A percentile compares a stretch with the other conserved stretches of the same genome.
These are phyloP conservation scores for Trissonchulus latispiculum DNA, from an alignment of 2,888 invertebrate genomes.

Conservation along the genomic window DNA sequence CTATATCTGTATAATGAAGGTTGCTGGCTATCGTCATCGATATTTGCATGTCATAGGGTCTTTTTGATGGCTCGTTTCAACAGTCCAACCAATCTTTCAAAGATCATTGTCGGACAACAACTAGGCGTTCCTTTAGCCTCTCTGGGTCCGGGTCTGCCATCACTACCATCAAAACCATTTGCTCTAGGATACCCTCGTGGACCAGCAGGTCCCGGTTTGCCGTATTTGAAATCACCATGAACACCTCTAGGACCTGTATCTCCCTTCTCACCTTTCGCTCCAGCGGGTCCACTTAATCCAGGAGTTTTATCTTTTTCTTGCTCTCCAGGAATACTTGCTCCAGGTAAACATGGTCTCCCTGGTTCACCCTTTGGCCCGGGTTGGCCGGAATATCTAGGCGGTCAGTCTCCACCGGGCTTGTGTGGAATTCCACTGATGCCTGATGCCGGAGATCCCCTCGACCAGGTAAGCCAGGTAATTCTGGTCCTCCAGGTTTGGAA, in stretches of 20 bases:
- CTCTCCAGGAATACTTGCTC: slow-evolving; percentile 38
- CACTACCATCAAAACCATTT: slow-evolving; percentile 61
- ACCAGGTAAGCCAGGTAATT: slow-evolving; percentile 33
- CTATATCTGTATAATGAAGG: no score
- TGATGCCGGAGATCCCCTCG: slow-evolving; percentile 24
- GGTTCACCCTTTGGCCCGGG: slow-evolving; percentile 36
- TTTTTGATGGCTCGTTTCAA: no score
- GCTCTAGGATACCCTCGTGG: slow-evolving; percentile 48
- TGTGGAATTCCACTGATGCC: slow-evolving; percentile 28
- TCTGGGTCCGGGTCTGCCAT: slow-evolving; percentile 57
- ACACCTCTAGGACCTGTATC: slow-evolving; percentile 29
- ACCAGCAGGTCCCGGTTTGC: slow-evolving; percentile 44
- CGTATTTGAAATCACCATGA: slow-evolving; percentile 44
- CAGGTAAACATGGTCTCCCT: slow-evolving; percentile 41
- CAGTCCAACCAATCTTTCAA: no score
- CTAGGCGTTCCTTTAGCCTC: not conserved
- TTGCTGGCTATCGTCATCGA: no score
- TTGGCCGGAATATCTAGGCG: slow-evolving; percentile 33
- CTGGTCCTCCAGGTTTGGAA: slow-evolving; percentile 30
- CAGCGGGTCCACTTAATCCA: slow-evolving; percentile 37
- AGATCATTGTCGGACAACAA: no score
- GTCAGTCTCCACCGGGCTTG: slow-evolving; percentile 27
- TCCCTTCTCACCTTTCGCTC: slow-evolving; percentile 29
- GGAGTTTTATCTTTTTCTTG: slow-evolving; percentile 39
- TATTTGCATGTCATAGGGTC: no score